Evolutionary conservation across 2,888 invertebrate species (phyloP), one percentile per base, ranked within the genome.

Genomic region (Tetragonisca angustula): DNA sequence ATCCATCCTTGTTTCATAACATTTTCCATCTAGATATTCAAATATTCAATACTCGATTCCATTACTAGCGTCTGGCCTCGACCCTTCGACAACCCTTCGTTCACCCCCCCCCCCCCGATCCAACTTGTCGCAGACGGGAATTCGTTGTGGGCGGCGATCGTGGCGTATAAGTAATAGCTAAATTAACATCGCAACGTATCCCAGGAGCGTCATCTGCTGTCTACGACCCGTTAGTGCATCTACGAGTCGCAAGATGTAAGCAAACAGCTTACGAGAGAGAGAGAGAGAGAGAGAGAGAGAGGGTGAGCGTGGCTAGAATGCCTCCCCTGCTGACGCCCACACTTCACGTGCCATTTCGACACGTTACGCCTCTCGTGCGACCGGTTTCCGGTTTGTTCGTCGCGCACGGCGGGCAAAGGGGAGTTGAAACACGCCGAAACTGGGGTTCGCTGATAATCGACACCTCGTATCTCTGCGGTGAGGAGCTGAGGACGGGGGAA

Each of bases 141-240:
- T 15, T 86, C 88, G 59, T 49, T 79, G 87, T 80, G 85, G 89
- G 87, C 89, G 88, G 83, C 81, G 85, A 87, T 87, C 85, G 88
- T 87, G 52, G 89, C 86, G 88, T 93, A 92, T 92, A 92, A 93
- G 92, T 93, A 93, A 93, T 93, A 93, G 93, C 91, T 92, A 91
- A 93, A 93, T 94, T 93, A 93, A 93, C 93, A 93, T 94, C 92
- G 92, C 91, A 90, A 92, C 91, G 91, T 92, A 93, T 93, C 92
- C 93, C 92, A 72, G 83, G 91, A 93, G 93, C 93, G 93, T 93
- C 93, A 93, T 93, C 93, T 93, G 93, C 91, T 93, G 91, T 91
- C 91, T 92, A 91, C 90, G 91, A 88, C 86, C 87, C 89, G 89
- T 91, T 91, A 83, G 79, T 78, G 68, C 65, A 77, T 61, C 72